Evolutionary conservation across 2,797 vertebrate species (phyloP), one percentile per base, ranked within the genome.

Genomic region (Coregonus suidteri): DNA sequence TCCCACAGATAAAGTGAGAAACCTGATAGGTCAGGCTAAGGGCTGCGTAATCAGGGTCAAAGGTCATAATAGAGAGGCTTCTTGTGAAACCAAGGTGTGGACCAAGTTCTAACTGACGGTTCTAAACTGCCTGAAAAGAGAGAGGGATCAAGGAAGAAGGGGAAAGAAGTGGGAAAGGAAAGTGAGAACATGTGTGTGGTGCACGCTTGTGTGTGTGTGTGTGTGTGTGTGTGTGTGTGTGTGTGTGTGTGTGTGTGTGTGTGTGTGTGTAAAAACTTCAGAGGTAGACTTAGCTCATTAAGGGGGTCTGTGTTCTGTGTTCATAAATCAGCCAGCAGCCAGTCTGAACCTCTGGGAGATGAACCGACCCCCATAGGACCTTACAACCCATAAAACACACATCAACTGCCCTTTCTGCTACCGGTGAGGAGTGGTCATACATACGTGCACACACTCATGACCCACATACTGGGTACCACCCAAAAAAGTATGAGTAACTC

Each of bases 321-420:
- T 83, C 79, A 88, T 85, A 87, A 88, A 88, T 88, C 85, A 86
- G 78, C 75, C 75, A 76, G 70, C 41, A 71, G 56, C 68, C 67
- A 79, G 65, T 54, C 81, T 71, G 47, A 64, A 74, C 47, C 64
- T 76, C 35, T 59, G 72, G 70, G 68, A 68, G 62, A 11, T 35
- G 4, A 75, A 25, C 62, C 15, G 15, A 20, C 47, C 59, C 31
- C 51, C 69, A 51, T 56, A 53, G 73, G 47, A 56, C 65, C 75
- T 54, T n/a, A 13, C 54, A 62, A 76, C 59, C 67, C 16, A 67
- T 20, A 66, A 74, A 64, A n/a, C 16, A 52, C n/a, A 30, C 70
- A 53, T 16, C 4, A n/a, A 18, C 53, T 54, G 9, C 41, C 47
- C 47, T 71, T 71, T 71, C 18, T 59, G 56, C n/a, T 59, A 59